These are phyloP conservation scores for Melipona beecheii DNA, from an alignment of 2,888 invertebrate species.

Conservation along the genomic window DNA sequence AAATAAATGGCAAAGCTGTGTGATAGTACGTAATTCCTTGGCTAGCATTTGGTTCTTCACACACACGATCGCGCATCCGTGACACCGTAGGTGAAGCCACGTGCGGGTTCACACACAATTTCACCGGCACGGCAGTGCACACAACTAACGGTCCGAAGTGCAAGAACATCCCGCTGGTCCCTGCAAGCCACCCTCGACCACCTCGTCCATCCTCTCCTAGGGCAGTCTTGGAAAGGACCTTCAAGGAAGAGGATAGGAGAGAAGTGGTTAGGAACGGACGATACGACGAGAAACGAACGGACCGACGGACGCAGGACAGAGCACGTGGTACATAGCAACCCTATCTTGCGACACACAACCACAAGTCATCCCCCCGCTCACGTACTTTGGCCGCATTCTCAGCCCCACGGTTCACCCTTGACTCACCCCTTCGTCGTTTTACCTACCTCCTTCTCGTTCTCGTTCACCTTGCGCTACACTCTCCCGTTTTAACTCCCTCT, in stretches of 20 bases:
- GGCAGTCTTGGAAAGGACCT: conserved; percentile 73
- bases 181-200: conserved; percentile 67
- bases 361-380: conserved; percentile 79
- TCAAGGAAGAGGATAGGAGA: conserved; percentile 76
- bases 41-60: conserved; percentile 64
- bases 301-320: conserved; percentile 69
- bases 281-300: conserved; percentile 69
- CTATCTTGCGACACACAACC: conserved; percentile 83
- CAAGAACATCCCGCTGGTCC: conserved; percentile 76
- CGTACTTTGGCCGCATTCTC: conserved; percentile 72
- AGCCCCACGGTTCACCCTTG: conserved; percentile 72
- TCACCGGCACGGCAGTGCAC: conserved; percentile 58
- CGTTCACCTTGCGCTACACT: conserved; percentile 69
- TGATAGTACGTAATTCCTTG: conserved; percentile 72
- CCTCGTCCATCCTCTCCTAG: conserved; percentile 70
- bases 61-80: conserved; percentile 37
- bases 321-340: conserved; percentile 75
- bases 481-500: conserved; percentile 62
- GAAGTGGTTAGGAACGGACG: conserved; percentile 70
- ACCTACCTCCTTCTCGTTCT: conserved; percentile 54
- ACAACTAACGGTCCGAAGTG: conserved; percentile 74
- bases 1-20: conserved; percentile 73
- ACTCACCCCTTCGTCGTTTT: conserved; percentile 69
- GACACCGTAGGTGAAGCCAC: conserved; percentile 35
- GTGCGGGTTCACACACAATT: conserved; percentile 68